phyloP scores from a whole-genome alignment of 2,888 invertebrate species.

The Watsonalla cultraria region DNA sequence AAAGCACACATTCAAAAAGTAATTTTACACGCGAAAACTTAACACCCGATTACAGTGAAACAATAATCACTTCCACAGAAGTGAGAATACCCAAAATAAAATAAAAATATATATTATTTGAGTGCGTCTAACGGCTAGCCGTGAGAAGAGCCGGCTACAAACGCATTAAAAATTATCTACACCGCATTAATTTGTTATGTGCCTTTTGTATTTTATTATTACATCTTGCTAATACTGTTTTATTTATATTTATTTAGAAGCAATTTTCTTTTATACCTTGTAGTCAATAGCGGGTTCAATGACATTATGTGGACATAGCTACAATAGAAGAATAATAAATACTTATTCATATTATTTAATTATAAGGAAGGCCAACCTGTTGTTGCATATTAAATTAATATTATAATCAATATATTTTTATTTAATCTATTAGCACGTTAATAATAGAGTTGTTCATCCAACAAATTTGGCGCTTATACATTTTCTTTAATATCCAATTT shows the following conservation, averaged over 20 bases:
- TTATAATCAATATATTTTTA: too few species aligned
- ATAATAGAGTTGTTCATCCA: too few species aligned
- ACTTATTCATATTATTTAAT: too few species aligned
- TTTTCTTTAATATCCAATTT: too few species aligned
- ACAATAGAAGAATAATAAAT: too few species aligned
- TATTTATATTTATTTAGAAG: slow-evolving; percentile 6
- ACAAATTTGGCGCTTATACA: too few species aligned
- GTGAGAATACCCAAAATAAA: slow-evolving; percentile 6
- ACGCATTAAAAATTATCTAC: slow-evolving; percentile 57
- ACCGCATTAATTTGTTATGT: slow-evolving; percentile 47
- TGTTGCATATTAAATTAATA: too few species aligned
- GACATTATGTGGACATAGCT: background rate
- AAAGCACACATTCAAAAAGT: background rate
- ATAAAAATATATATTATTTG: slow-evolving; percentile 31
- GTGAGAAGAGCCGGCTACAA: slow-evolving; percentile 50
- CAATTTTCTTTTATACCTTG: background rate
- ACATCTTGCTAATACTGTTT: slow-evolving; percentile 5
- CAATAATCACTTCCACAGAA: background rate
- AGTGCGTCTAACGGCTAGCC: slow-evolving; percentile 31
- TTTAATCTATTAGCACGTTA: too few species aligned
- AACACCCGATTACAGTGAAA: background rate
- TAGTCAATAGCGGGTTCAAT: background rate
- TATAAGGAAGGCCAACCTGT: too few species aligned
- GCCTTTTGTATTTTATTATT: slow-evolving; percentile 23
- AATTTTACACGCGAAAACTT: background rate